phyloP scores from a whole-genome alignment of 1,140 invertebrate species.

The Drosophila lacertosa region DNA sequence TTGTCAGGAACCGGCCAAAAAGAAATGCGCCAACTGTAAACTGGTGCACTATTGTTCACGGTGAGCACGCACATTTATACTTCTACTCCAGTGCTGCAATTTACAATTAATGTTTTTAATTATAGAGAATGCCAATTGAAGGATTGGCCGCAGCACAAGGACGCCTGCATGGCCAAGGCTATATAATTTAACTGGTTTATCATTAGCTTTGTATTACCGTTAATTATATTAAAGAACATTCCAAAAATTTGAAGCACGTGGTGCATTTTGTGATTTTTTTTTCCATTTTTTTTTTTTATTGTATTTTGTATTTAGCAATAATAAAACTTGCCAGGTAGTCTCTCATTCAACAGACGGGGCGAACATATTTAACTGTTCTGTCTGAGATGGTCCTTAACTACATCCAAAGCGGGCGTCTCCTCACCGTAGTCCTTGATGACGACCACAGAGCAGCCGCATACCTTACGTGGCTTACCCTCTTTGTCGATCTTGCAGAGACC shows the following conservation, averaged over 20 bases:
- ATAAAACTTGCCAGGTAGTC: conserved; percentile 71
- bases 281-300: conserved; percentile 26
- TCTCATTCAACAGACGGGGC: conserved; percentile 70
- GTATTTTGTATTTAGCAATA: conserved; percentile 63
- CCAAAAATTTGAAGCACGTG: conserved; percentile 56
- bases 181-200: conserved; percentile 9
- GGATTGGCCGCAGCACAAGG: conserved; percentile 85
- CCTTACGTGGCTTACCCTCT: conserved; percentile 99
- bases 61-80: conserved; percentile 40
- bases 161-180: conserved; percentile 22
- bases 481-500: conserved; percentile 99
- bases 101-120: neutral
- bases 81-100: neutral
- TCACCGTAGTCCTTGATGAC: conserved; percentile 99
- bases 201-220: conserved; percentile 2
- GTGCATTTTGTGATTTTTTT: conserved; percentile 21
- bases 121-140: conserved; percentile 85
- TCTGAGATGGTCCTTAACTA: conserved; percentile 96
- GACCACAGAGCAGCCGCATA: conserved; percentile 99
- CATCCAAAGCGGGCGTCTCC: conserved; percentile 96
- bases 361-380: conserved; percentile 84
- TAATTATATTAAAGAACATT: conserved; percentile 54
- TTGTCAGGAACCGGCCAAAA: conserved; percentile 84
- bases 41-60: conserved; percentile 84
- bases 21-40: conserved; percentile 85